phyloP scores from a whole-genome alignment of 2,797 vertebrate species.

The Capromys pilorides region DNA sequence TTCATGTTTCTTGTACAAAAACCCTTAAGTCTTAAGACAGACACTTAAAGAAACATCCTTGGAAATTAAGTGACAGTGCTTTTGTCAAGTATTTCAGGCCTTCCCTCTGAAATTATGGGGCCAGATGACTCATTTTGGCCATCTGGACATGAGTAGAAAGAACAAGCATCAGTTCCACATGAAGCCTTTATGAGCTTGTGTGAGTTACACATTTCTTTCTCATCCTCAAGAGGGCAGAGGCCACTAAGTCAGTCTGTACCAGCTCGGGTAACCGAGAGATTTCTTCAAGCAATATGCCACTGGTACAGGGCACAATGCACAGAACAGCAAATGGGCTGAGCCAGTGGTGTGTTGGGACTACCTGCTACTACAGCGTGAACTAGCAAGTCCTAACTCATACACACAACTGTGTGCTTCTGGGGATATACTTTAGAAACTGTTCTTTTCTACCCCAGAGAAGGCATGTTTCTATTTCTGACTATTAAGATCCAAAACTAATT shows the following conservation, averaged over 20 bases:
- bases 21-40: background rate
- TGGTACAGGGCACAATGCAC: rapidly evolving
- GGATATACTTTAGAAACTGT: background rate
- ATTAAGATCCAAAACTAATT: background rate
- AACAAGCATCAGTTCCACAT: background rate
- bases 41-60: background rate
- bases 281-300: rapidly evolving
- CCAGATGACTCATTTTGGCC: background rate
- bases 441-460: background rate
- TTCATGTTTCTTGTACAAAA: background rate
- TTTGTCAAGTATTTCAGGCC: background rate
- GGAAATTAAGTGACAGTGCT: background rate
- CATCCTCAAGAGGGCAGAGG: background rate
- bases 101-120: background rate
- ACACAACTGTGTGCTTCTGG: background rate
- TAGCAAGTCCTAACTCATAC: background rate
- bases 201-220: background rate
- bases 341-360: background rate
- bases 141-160: background rate
- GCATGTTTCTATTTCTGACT: background rate
- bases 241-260: background rate
- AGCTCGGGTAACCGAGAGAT: background rate
- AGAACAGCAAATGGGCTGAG: background rate
- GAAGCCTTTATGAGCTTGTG: background rate
- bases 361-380: background rate